Conservation (phyloP, 2,888 invertebrate species). For the Amphipoea oculea region DNA sequence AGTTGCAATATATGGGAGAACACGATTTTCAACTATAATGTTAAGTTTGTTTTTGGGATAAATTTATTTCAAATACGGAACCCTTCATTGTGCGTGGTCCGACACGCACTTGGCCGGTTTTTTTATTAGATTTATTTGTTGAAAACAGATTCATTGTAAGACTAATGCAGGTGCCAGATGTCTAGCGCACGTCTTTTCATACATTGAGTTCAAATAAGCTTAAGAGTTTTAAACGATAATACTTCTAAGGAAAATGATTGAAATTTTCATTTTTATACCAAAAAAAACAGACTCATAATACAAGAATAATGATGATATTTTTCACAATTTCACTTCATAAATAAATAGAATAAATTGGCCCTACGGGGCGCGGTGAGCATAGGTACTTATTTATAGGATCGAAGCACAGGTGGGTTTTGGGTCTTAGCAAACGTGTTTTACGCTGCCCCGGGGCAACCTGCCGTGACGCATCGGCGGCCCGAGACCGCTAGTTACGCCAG, state of each 20-base stretch:
- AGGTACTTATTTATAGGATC: constrained; percentile 81
- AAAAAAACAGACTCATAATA: constrained; percentile 26
- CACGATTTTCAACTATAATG: too few species aligned
- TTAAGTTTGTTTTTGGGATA: too few species aligned
- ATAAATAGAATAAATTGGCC: constrained; percentile 82
- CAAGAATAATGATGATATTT: constrained; percentile 58
- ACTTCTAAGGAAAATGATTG: not conserved
- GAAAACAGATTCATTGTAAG: constrained; percentile 24
- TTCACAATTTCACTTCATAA: constrained; percentile 77
- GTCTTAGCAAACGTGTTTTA: constrained; percentile 80
- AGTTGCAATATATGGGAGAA: too few species aligned
- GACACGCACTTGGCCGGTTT: too few species aligned
- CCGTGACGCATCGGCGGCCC: constrained; percentile 77
- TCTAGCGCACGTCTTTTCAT: constrained; percentile 5
- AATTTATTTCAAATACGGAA: too few species aligned
- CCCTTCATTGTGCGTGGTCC: too few species aligned
- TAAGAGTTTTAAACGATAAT: not conserved
- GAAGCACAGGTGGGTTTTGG: constrained; percentile 80
- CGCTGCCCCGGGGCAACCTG: constrained; percentile 78
- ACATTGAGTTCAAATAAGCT: constrained; percentile 1
- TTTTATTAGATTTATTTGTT: constrained; percentile 30
- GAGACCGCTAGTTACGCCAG: constrained; percentile 71
- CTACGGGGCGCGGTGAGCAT: constrained; percentile 73
- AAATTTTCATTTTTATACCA: not conserved
- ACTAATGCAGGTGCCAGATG: constrained; percentile 10